Evolutionary conservation across 2,113 vertebrate species (phyloP), one percentile per base, ranked within the genome.

Genomic region (Laticauda laticaudata): DNA sequence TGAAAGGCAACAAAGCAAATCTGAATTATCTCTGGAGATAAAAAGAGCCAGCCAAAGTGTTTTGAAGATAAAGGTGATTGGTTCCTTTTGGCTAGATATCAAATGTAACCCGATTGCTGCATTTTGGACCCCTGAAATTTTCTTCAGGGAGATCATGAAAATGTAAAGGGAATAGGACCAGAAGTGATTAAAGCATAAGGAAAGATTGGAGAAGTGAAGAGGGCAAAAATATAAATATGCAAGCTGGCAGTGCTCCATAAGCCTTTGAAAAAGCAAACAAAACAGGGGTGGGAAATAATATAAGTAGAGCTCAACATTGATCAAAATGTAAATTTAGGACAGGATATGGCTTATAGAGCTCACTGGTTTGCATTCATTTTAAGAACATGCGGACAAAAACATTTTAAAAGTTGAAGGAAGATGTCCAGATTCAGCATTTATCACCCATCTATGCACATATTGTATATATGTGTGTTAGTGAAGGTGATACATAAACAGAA

Each of bases 141-240:
- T 48, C 14, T 3, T 94, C 61, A 45, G 55, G 55, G 34, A 85
- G 54, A 29, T 87, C 90, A 86, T 91, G 55, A 91, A 91, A 85
- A 55, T 54, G 53, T 45, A 61, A 89, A 91, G 53, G 21, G 34
- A 89, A 93, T 85, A 91, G 89, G 90, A n/a, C 54, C 93, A 94
- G 0, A 39, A 91, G 9, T 23, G n/a, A 92, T 91, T 93, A 69
- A 93, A 15, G 81, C 43, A 0, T 90, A 12, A 23, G 4, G 12
- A n/a, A 61, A 48, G 69, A 64, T 89, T 86, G 89, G 11, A 91
- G 23, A 18, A 89, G 14, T 0, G 0, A 55, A 56, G 54, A 89
- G 94, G 15, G 34, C 3, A 21, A 39, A 81, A 81, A 48, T 45
- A 86, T 45, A 85, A 85, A 81, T 11, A 9, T 93, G 23, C 43